Conservation (phyloP, 2,888 invertebrate species). For the Amiota communis region DNA sequence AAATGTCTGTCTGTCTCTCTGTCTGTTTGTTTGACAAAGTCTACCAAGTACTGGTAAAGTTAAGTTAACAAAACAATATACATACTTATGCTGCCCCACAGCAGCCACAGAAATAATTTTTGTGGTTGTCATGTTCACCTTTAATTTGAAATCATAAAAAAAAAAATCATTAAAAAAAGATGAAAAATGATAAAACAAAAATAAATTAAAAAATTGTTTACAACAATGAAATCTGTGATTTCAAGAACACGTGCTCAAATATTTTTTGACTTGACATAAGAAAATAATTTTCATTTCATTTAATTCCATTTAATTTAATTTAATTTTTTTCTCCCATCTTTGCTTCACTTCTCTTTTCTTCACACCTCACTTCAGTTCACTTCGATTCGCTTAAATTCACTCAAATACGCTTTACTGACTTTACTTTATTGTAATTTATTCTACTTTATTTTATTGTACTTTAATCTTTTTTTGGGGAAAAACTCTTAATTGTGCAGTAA, state of each 20-base stretch:
- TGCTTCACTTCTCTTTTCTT: too few relatives aligned
- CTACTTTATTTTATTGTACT: too few relatives aligned
- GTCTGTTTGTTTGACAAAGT: conserved; percentile 55
- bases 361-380: too few relatives aligned
- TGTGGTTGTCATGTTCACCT: conserved; percentile 58
- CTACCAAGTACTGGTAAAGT: conserved; percentile 26
- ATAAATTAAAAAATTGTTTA: conserved; percentile 2
- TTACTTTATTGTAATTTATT: too few relatives aligned
- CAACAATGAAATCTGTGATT: conserved; percentile 15
- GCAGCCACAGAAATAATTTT: neutral
- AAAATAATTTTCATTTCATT: neutral
- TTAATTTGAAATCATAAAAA: conserved; percentile 59
- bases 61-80: conserved; percentile 26
- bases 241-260: conserved; percentile 18
- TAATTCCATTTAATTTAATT: neutral
- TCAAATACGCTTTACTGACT: too few relatives aligned
- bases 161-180: conserved; percentile 21
- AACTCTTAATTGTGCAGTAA: too few relatives aligned
- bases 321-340: neutral
- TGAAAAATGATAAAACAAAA: conserved; percentile 12
- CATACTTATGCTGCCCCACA: neutral
- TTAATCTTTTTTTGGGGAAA: too few relatives aligned
- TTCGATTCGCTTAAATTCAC: too few relatives aligned
- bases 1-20: conserved; percentile 2
- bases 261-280: neutral